Base-by-base conservation (phyloP, 2,797 vertebrate genomes). In the Anguilla obscura region DNA sequence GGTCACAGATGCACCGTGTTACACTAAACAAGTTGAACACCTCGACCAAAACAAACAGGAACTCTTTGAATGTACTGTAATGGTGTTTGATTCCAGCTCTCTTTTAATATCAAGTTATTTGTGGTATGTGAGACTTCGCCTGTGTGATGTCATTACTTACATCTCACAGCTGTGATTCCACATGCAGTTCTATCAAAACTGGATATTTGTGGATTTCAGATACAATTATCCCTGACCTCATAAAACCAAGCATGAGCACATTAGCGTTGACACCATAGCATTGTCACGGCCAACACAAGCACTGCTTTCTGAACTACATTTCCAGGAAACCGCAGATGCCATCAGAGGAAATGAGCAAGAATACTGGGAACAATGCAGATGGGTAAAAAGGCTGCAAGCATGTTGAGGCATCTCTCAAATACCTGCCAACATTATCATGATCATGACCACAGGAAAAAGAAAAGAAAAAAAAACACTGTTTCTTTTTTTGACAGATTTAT, bases 161-260 rank as follows among this genome's bases (percentile, higher is more conserved):
- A 1, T 2, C 18, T 76, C 36, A 40, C 36, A 40, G 36, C 36
- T 40, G 18, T 50, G 79, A 82, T 50, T 48, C 40, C 79, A 48
- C 0, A 50, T 50, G 79, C 40, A 48, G 7, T 50, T 50, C 18
- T 82, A 82, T 50, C 21, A 50, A 24, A 40, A 82, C 50, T 82
- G 79, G 52, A 16, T 27, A 84, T 54, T 83, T 14, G n/a, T 30
- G 16, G 54, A 21, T 60, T 85, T 85, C 52, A 82, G 9, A 82
- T n/a, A 2, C 79, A 82, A 82, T 48, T 50, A 82, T 82, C 79
- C 48, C n/a, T 82, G 79, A 82, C 40, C 79, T 82, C 21, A n/a
- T 48, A 82, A 48, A 36, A 24, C 18, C 79, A n/a, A 8, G 45
- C 40, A 50, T 50, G 79, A 6, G 10, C 79, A 82, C 16, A 24